Conservation (phyloP, 2,113 vertebrate species). For the Morone chrysops region DNA sequence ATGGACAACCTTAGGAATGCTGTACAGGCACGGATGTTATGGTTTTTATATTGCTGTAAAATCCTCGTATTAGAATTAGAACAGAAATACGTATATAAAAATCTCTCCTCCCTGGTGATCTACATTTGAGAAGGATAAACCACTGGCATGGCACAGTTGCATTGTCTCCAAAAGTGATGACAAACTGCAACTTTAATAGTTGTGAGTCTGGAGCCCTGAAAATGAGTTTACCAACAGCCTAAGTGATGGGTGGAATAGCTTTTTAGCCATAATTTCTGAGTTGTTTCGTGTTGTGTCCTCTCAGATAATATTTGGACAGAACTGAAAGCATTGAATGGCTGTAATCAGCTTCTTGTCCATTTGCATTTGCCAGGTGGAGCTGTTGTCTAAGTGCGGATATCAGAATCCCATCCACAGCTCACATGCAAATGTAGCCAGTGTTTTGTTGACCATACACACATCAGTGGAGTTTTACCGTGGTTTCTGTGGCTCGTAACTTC, state of each 20-base stretch:
- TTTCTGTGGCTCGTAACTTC: not conserved
- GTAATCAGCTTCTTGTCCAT: slow-evolving; percentile 7
- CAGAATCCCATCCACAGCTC: not conserved
- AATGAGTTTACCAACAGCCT: not conserved
- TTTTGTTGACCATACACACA: not conserved
- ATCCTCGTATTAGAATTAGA: not conserved
- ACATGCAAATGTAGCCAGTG: not conserved
- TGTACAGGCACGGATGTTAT: not conserved
- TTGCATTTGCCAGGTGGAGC: slow-evolving; percentile 9
- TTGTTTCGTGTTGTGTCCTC: not conserved
- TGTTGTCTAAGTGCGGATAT: not conserved
- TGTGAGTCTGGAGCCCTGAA: not conserved
- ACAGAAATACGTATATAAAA: not conserved
- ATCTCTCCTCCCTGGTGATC: not conserved
- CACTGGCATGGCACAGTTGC: not conserved
- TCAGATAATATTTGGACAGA: not conserved
- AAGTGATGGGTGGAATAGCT: not conserved
- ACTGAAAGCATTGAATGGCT: not conserved
- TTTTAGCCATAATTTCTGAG: not conserved
- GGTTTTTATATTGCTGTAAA: not conserved
- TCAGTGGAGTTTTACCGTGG: not conserved
- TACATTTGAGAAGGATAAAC: not conserved
- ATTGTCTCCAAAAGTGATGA: not conserved
- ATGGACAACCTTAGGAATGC: not conserved
- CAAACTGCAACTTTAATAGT: not conserved